These are phyloP conservation scores for Tragelaphus oryx DNA, from an alignment of 2,797 vertebrate species.

Conservation along the genomic window DNA sequence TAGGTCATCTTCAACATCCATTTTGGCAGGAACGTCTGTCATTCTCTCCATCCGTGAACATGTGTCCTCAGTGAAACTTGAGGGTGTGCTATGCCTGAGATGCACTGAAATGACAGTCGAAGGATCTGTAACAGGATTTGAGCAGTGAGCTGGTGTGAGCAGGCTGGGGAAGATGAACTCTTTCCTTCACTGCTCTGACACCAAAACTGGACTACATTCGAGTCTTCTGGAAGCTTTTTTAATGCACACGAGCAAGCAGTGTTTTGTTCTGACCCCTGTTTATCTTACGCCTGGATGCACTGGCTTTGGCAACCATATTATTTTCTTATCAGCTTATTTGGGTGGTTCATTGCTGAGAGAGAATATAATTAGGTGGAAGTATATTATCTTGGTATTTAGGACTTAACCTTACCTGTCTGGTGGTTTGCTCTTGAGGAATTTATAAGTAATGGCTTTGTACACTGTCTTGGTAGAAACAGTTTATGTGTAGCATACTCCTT, in stretches of 20 bases:
- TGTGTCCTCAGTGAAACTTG: neutral
- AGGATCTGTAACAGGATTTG: no score
- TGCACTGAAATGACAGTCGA: neutral
- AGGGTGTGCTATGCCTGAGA: neutral
- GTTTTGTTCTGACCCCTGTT: neutral
- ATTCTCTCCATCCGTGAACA: no score
- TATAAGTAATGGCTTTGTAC: neutral
- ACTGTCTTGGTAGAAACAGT: neutral
- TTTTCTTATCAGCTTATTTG: slow-evolving; percentile 1
- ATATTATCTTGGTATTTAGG: neutral
- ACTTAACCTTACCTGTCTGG: neutral
- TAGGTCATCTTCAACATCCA: neutral
- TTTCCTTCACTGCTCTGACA: neutral
- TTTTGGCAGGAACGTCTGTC: fast-evolving
- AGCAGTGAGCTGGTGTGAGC: neutral
- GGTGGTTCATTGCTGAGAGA: neutral
- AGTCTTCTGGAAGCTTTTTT: neutral
- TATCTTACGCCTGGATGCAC: neutral
- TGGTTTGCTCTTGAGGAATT: neutral
- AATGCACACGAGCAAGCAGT: neutral
- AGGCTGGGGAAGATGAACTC: neutral
- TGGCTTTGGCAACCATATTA: neutral
- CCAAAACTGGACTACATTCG: neutral
- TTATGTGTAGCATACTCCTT: neutral
- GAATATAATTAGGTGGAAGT: neutral